Base-by-base conservation (phyloP, 2,113 vertebrate species). In the Cathartes aura region DNA sequence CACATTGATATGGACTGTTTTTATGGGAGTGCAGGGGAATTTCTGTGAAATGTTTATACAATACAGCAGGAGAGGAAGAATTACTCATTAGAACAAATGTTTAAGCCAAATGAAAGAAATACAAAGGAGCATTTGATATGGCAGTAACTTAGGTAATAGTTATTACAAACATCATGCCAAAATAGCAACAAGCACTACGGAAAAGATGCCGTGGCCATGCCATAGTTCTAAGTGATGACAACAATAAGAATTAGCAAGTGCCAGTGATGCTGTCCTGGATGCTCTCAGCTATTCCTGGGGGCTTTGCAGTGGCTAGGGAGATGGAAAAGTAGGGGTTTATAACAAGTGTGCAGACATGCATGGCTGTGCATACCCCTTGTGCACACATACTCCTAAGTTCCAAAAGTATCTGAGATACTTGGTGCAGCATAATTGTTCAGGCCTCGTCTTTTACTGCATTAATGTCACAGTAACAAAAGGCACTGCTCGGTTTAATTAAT, bases 31-130 rank as follows among this genome's bases (percentile, higher is more conserved):
- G 21, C 56, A 60, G 47, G 91, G 94, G 73, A 60, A 90, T 95
- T 95, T 94, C 87, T 94, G 64, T 71, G 55, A 74, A 55, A 60
- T 64, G 60, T 74, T 96, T 71, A 34, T 67, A 16, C 12, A 18
- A 16, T 7, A 6, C 17, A 79, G 36, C 64, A 79, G 94, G 91
- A 96, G 89, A 79, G 94, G 91, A 96, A 91, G 76, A 95, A 72
- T 85, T 94, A 91, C 70, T 93, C 60, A 72, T 75, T 82, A 63
- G 43, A 79, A 79, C 8, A 16, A 42, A 95, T 78, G 16, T 43
- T 79, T 40, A 66, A 96, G 64, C 70, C 73, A 91, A 53, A 42
- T 29, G 42, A 79, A 95, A 84, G 83, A 91, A 94, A 89, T 52
- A 55, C 38, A 79, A 84, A 82, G 68, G 32, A 94, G 23, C 42